A percentile compares a stretch with the other conserved stretches of the same genome.
These are phyloP conservation scores for Achatina immaculata DNA, from an alignment of 1,140 invertebrate species.

Conservation along the genomic window DNA sequence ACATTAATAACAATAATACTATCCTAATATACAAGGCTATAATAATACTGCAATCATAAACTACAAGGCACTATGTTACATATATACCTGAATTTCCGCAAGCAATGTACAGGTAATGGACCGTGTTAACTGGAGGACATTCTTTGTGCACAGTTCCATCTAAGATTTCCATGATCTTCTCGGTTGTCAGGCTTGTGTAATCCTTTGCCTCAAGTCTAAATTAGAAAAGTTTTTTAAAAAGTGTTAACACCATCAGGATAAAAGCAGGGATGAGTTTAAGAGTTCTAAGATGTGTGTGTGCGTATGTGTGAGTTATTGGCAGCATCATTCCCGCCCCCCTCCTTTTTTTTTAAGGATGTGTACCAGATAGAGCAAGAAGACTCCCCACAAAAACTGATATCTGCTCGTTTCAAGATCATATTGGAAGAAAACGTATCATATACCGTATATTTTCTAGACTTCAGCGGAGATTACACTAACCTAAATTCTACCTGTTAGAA, in stretches of 20 bases:
- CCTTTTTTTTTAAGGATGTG: neutral
- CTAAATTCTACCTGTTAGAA: too few relatives aligned
- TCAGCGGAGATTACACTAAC: too few relatives aligned
- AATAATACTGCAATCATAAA: too few relatives aligned
- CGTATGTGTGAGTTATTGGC: neutral
- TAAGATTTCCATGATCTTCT: slow-evolving; percentile 54
- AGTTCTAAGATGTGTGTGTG: neutral
- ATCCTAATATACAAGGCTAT: too few relatives aligned
- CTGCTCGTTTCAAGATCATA: neutral
- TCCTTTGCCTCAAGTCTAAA: slow-evolving; percentile 60
- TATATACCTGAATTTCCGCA: slow-evolving; percentile 62
- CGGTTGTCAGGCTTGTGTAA: slow-evolving; percentile 44
- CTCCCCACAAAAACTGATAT: neutral
- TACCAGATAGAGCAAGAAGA: too few relatives aligned
- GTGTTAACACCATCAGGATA: slow-evolving; percentile 45
- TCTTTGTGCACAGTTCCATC: slow-evolving; percentile 56
- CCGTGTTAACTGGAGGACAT: slow-evolving; percentile 52
- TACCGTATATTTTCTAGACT: too few relatives aligned
- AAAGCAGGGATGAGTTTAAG: neutral
- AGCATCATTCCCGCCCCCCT: neutral
- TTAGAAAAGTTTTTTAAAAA: slow-evolving; percentile 57
- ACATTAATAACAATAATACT: too few relatives aligned
- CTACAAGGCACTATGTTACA: too few relatives aligned
- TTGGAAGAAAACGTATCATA: neutral
- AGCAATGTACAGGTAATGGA: slow-evolving; percentile 58